These are phyloP conservation scores for Lagenorhynchus albirostris DNA, from an alignment of 2,113 vertebrate genomes.

Conservation along the genomic window DNA sequence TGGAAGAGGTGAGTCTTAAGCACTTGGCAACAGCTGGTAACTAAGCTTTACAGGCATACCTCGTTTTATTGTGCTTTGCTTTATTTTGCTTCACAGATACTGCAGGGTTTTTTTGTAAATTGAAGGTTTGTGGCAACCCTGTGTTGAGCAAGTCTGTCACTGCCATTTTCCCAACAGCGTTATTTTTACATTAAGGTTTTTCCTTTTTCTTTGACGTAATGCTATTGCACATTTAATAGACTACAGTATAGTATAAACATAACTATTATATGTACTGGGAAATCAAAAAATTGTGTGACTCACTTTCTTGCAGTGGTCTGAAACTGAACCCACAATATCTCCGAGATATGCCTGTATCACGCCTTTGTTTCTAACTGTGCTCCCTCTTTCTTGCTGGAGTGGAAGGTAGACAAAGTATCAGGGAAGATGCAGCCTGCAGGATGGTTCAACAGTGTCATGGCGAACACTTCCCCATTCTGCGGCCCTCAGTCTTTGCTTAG, in stretches of 20 bases:
- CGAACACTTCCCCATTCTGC: not conserved
- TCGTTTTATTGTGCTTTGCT: not conserved
- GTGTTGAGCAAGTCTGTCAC: not conserved
- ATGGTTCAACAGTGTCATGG: not conserved
- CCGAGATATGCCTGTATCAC: not conserved
- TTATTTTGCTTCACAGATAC: not conserved
- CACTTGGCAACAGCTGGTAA: not conserved
- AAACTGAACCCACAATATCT: not conserved
- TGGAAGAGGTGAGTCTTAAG: conserved; percentile 39
- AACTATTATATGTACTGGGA: not conserved
- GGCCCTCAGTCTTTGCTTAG: not conserved
- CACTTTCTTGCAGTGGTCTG: not conserved
- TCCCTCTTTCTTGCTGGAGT: not conserved
- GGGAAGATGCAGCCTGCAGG: not conserved
- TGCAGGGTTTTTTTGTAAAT: not conserved
- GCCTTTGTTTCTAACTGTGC: not conserved
- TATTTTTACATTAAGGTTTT: not conserved
- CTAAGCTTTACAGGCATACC: not conserved
- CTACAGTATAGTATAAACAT: not conserved
- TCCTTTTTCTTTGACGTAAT: not conserved
- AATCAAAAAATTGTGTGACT: not conserved
- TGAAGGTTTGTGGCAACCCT: not conserved
- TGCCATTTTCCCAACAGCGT: not conserved
- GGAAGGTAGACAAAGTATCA: not conserved
- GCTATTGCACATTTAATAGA: not conserved